Base-by-base conservation (phyloP, 2,797 vertebrate species). In the Ctenochaetus hawaiiensis region DNA sequence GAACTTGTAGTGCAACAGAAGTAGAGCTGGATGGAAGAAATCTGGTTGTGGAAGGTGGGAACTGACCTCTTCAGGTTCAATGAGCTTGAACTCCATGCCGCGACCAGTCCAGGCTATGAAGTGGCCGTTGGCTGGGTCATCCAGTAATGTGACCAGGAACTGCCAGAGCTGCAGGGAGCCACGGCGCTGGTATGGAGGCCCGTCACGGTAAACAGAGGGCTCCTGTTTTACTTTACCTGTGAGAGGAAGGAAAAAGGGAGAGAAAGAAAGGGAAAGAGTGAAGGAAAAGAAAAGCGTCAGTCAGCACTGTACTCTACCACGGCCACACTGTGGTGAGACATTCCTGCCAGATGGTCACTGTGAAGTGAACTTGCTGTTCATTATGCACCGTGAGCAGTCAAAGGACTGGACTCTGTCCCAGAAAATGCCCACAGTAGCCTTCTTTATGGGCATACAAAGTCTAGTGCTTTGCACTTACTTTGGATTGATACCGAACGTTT, bases 91-190 rank as follows among this genome's bases (percentile, higher is more conserved):
- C 88, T 99, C 98, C 98, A 99, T 99, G 88, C 98, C 98, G 1
- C 98, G 96, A 22, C 98, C 98, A 0, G 98, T 99, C 98, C 98
- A 99, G 37, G 98, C 97, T 0, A 99, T 99, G 92, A 99, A 99
- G 87, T 98, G 97, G 3, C 97, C 96, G 0, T 99, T 99, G 75
- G 97, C 96, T 0, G 98, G 97, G 87, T 99, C 97, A 0, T 98
- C 98, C 53, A 99, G 94, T 43, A 99, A 94, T 0, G 98, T 98
- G 79, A 99, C 97, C 23, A 99, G 94, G 83, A 99, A 99, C 81
- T 99, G 98, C 98, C 98, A 99, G 65, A 99, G 96, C 93, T 99
- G 98, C 48, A 99, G 95, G 11, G 98, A 98, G 13, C 98, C 98
- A 0, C 98, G 95, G 22, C 98, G 95, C 93, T 99, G 98, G 92